phyloP scores from a whole-genome alignment of 2,888 invertebrate species.

The Eupithecia exiguata region DNA sequence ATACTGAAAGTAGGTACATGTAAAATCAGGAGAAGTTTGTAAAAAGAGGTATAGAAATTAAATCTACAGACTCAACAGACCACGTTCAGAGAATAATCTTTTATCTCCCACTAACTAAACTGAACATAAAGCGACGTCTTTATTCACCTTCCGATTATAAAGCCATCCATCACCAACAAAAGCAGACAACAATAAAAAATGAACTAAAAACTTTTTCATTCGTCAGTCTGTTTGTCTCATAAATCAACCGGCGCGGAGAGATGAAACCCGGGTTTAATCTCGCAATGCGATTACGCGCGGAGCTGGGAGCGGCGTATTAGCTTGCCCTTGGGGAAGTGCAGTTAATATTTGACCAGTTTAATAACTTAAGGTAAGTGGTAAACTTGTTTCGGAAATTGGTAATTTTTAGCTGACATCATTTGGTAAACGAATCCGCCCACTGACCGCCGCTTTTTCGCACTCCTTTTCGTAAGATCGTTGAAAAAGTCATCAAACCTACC shows the following conservation, averaged over 20 bases:
- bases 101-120: too few relatives aligned
- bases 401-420: not conserved
- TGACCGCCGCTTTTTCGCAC: not conserved
- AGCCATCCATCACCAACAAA: slow-evolving; percentile 5
- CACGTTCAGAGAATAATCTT: not conserved
- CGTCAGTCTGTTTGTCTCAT: slow-evolving; percentile 40
- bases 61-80: not conserved
- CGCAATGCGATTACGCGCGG: slow-evolving; percentile 41
- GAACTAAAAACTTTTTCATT: slow-evolving; percentile 31
- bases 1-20: too few relatives aligned
- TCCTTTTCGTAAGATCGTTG: not conserved
- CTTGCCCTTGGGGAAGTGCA: slow-evolving; percentile 28
- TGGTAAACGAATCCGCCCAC: not conserved
- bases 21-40: too few relatives aligned
- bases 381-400: not conserved
- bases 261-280: slow-evolving; percentile 43
- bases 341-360: slow-evolving; percentile 15
- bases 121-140: not conserved
- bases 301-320: slow-evolving; percentile 23
- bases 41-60: too few relatives aligned
- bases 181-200: slow-evolving; percentile 15
- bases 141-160: slow-evolving; percentile 11
- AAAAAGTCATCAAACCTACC: not conserved
- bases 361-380: not conserved
- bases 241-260: slow-evolving; percentile 41